A percentile compares a stretch with the other conserved stretches of the same genome.
Conservation (phyloP, 2,113 vertebrate genomes). For the Chlorocebus sabaeus region DNA sequence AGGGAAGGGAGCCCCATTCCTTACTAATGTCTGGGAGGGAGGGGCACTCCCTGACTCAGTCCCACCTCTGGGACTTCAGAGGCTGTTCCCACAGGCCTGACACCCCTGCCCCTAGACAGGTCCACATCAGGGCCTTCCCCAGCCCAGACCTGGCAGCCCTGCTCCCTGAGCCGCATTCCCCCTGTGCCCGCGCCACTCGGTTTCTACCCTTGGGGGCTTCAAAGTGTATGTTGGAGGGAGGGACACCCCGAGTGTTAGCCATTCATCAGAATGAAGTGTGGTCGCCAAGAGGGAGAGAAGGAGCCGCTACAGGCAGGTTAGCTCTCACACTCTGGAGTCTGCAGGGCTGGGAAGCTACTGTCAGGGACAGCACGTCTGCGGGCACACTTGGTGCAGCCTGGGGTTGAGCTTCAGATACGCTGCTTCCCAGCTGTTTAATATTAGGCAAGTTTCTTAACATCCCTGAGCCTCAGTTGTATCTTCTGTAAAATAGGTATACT, state of each 20-base stretch:
- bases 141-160: neutral
- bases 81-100: neutral
- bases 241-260: neutral
- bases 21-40: conserved; percentile 29
- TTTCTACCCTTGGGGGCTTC: neutral
- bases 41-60: neutral
- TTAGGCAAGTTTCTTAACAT: neutral
- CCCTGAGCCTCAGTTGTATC: neutral
- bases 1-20: conserved; percentile 27
- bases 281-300: neutral
- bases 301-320: neutral
- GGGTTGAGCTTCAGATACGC: neutral
- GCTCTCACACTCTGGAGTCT: neutral
- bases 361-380: neutral
- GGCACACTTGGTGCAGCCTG: neutral
- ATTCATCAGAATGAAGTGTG: neutral
- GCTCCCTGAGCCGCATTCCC: neutral
- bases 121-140: neutral
- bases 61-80: neutral
- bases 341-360: neutral
- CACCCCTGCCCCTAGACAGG: neutral
- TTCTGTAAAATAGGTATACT: neutral
- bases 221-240: neutral
- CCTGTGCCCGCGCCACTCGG: neutral
- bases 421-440: neutral